Evolutionary conservation across 2,797 vertebrate species (phyloP).

Genomic region (Xiphophorus birchmanni): DNA sequence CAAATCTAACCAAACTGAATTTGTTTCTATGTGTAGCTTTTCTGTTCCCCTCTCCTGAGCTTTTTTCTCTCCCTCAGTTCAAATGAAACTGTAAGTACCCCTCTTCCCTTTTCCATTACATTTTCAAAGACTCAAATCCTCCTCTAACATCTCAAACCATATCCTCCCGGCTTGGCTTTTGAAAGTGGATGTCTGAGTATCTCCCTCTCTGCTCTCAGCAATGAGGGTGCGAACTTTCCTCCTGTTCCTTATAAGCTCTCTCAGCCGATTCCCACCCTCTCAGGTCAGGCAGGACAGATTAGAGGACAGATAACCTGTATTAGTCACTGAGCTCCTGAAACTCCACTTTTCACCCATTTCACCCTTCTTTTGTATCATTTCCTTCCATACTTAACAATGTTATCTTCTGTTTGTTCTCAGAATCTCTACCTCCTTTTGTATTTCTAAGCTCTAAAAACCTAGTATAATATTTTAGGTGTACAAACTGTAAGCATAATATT

Average conservation of each 20-base stretch:
- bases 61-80: background rate
- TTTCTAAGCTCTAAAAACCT: background rate
- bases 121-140: constrained; percentile 4
- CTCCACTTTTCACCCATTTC: background rate
- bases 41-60: background rate
- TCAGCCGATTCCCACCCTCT: constrained; percentile 2
- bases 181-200: constrained; percentile 1
- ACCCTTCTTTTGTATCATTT: background rate
- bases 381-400: background rate
- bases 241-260: background rate
- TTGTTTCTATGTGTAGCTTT: background rate
- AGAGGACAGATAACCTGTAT: background rate
- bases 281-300: constrained; percentile 5
- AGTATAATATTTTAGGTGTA: background rate
- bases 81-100: background rate
- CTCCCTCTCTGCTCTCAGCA: background rate
- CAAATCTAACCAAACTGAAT: background rate
- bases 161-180: background rate
- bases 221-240: background rate
- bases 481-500: background rate
- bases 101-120: background rate
- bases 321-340: constrained; percentile 1
- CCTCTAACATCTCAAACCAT: constrained; percentile 6
- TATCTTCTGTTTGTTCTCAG: background rate
- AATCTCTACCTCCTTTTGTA: background rate